Evolutionary conservation across 2,888 invertebrate species (phyloP), one percentile per base, ranked within the genome.

Genomic region (Sinopyrophorus schimmeli): DNA sequence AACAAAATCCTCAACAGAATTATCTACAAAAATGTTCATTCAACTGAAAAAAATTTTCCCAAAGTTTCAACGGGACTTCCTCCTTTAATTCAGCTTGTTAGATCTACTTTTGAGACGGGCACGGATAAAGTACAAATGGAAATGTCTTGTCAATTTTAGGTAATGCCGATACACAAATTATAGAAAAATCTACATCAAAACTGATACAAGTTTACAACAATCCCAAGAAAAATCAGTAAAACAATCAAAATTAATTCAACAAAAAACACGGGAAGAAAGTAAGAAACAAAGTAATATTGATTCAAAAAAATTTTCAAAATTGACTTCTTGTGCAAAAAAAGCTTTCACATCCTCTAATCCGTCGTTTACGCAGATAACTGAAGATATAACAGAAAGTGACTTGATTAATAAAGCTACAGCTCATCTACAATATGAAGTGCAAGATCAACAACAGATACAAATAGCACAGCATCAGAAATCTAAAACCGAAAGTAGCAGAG

Each of bases 331-430:
- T n/a, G n/a, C n/a, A n/a, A n/a, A n/a, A n/a, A n/a, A n/a, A n/a
- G n/a, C n/a, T n/a, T n/a, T n/a, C n/a, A n/a, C n/a, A n/a, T n/a
- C n/a, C n/a, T n/a, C n/a, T n/a, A n/a, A n/a, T n/a, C n/a, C n/a
- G n/a, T n/a, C n/a, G n/a, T n/a, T n/a, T n/a, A n/a, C n/a, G n/a
- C n/a, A n/a, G n/a, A n/a, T n/a, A n/a, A n/a, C n/a, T n/a, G n/a
- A n/a, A n/a, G n/a, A n/a, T n/a, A n/a, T n/a, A n/a, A n/a, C n/a
- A n/a, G n/a, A n/a, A n/a, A n/a, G n/a, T n/a, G n/a, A n/a, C n/a
- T n/a, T n/a, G n/a, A 58, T 57, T 37, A 46, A 35, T 48, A 50
- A 41, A 58, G 54, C 3, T 56, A 59, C 7, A 61, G 65, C 7
- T 3, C 42, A 42, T 35, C 5, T 5, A 5, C 21, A 20, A 20